Conservation (phyloP, 2,797 vertebrate genomes). For the Psittacula echo region DNA sequence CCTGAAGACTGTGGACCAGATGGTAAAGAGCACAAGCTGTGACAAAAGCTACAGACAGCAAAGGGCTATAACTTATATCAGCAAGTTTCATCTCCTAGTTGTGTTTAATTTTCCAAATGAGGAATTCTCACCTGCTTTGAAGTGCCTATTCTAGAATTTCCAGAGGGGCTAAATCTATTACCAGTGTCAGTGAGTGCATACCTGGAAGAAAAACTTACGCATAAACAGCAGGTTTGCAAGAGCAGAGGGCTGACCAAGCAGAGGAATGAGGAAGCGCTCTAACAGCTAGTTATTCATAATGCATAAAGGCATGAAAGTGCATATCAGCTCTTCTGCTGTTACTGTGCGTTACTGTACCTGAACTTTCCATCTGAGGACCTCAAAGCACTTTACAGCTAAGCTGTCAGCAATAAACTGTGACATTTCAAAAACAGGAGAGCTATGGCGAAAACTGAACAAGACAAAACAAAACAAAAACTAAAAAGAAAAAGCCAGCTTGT, state of each 20-base stretch:
- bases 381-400: neutral
- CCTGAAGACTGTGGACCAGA: slow-evolving; percentile 43
- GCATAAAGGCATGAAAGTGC: neutral
- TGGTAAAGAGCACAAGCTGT: slow-evolving; percentile 44
- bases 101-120: slow-evolving; percentile 54
- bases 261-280: slow-evolving; percentile 32
- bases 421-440: neutral
- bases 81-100: slow-evolving; percentile 49
- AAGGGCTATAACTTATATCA: slow-evolving; percentile 37
- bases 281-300: slow-evolving; percentile 51
- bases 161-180: slow-evolving; percentile 53
- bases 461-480: neutral
- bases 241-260: slow-evolving; percentile 46
- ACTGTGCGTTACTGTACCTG: neutral
- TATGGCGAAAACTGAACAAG: neutral
- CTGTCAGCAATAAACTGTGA: neutral
- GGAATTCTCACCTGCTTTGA: slow-evolving; percentile 64
- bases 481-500: neutral
- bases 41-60: slow-evolving; percentile 31
- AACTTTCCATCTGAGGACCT: neutral
- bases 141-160: slow-evolving; percentile 53
- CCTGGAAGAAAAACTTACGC: slow-evolving; percentile 44
- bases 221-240: slow-evolving; percentile 49
- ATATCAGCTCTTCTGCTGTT: neutral
- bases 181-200: slow-evolving; percentile 54